A percentile compares a stretch with the other conserved stretches of the same genome.
Conservation (phyloP, 2,113 vertebrate species). For the Microcebus murinus region DNA sequence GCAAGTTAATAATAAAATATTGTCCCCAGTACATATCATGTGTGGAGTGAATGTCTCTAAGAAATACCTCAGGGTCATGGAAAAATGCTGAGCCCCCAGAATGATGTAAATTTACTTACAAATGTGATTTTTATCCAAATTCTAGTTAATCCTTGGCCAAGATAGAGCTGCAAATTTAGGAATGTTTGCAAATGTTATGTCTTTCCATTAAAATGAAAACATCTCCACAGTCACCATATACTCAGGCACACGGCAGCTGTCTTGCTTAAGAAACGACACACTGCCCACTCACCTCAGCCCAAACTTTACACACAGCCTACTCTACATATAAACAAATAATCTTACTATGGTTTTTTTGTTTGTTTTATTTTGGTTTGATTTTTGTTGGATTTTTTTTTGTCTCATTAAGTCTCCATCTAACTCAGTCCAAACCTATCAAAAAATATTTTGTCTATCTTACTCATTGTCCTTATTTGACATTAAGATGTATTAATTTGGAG, state of each 20-base stretch:
- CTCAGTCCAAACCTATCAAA: background rate
- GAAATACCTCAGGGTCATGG: slow-evolving; percentile 21
- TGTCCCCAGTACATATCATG: background rate
- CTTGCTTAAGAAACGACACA: background rate
- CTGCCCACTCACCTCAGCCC: background rate
- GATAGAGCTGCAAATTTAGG: background rate
- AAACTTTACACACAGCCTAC: background rate
- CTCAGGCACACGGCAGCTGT: background rate
- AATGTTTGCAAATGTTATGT: background rate
- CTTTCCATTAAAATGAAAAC: background rate
- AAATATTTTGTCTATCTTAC: slow-evolving; percentile 3
- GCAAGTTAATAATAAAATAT: background rate
- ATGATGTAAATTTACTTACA: slow-evolving; percentile 8
- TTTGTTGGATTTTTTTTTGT: background rate
- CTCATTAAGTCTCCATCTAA: background rate
- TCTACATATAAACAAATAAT: background rate
- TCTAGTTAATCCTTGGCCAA: background rate
- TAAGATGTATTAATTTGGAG: slow-evolving; percentile 10
- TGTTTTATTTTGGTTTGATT: background rate
- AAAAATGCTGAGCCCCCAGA: slow-evolving; percentile 3
- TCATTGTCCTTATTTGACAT: slow-evolving; percentile 21
- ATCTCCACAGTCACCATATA: background rate
- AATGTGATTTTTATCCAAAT: slow-evolving; percentile 38
- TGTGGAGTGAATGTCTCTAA: background rate
- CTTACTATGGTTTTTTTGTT: background rate